Evolutionary conservation across 2,797 vertebrate genomes (phyloP).

Genomic region (Fistularia tabacaria): DNA sequence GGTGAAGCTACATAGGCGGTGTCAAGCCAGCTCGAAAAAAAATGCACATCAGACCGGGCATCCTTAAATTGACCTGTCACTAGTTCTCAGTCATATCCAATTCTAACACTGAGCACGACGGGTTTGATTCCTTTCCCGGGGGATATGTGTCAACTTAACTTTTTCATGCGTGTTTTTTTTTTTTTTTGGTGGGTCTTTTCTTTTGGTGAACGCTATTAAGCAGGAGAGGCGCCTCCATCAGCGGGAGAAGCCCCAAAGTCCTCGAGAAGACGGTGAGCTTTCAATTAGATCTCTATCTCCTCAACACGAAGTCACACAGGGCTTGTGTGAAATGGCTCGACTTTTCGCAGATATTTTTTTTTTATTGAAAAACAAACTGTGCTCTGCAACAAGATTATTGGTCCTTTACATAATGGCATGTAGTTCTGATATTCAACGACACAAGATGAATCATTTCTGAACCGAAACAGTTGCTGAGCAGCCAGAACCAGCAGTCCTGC

Average conservation of each 20-base stretch:
- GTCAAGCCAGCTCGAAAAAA: slow-evolving; percentile 35
- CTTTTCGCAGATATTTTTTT: no score
- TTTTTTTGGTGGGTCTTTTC: slow-evolving; percentile 12
- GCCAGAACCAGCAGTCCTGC: no score
- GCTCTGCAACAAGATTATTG: no score
- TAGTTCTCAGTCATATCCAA: slow-evolving; percentile 39
- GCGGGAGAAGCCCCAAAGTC: slow-evolving; percentile 4
- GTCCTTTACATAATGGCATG: no score
- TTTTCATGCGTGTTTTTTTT: slow-evolving; percentile 7
- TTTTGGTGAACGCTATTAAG: no score
- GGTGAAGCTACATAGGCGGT: slow-evolving; percentile 34
- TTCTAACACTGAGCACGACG: slow-evolving; percentile 9
- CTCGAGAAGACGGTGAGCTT: slow-evolving; percentile 30
- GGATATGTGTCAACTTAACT: slow-evolving; percentile 15
- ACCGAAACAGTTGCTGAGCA: no score
- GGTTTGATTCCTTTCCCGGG: slow-evolving; percentile 18
- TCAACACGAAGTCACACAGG: background rate
- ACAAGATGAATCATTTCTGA: no score
- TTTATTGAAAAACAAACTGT: background rate
- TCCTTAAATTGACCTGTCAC: slow-evolving; percentile 31
- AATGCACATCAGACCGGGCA: slow-evolving; percentile 10
- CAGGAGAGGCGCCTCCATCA: background rate
- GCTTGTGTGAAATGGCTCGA: no score
- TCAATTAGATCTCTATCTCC: slow-evolving; percentile 40
- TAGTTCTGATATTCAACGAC: no score